phyloP scores from a whole-genome alignment of 2,113 vertebrate species.

The Gadus macrocephalus region DNA sequence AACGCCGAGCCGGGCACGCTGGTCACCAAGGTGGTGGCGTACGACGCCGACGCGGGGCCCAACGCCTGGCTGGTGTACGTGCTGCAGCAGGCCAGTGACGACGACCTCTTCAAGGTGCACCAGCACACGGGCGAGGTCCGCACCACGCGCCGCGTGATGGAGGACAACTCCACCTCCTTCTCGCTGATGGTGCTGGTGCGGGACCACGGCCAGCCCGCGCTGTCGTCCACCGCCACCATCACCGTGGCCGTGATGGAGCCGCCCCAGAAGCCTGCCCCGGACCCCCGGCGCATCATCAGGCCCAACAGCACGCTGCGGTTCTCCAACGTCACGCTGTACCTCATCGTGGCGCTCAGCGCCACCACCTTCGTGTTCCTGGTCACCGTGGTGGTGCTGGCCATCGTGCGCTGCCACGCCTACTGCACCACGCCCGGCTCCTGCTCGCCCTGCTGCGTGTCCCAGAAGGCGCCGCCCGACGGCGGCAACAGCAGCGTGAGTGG shows the following conservation, averaged over 20 bases:
- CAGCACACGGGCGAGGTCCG: constrained; percentile 92
- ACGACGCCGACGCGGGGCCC: constrained; percentile 92
- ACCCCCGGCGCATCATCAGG: constrained; percentile 80
- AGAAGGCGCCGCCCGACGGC: constrained; percentile 81
- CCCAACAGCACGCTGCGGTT: constrained; percentile 76
- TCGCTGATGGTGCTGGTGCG: constrained; percentile 85
- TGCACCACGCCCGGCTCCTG: constrained; percentile 82
- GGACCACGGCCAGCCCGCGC: constrained; percentile 85
- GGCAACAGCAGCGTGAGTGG: constrained; percentile 66
- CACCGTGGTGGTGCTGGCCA: constrained; percentile 85
- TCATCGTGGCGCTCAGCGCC: constrained; percentile 91
- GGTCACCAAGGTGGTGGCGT: constrained; percentile 94
- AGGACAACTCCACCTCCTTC: constrained; percentile 83
- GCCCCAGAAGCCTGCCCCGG: constrained; percentile 83
- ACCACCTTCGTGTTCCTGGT: constrained; percentile 95
- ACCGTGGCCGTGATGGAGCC: constrained; percentile 89
- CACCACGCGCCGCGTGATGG: constrained; percentile 87
- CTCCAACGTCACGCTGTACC: constrained; percentile 91
- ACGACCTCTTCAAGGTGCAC: constrained; percentile 89
- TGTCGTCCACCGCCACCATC: constrained; percentile 86
- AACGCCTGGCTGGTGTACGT: constrained; percentile 92
- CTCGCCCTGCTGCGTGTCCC: constrained; percentile 84
- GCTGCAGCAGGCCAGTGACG: constrained; percentile 82
- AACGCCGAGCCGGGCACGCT: constrained; percentile 84
- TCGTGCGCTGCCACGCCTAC: constrained; percentile 86